phyloP scores from a whole-genome alignment of 2,797 vertebrate genomes.

The Garrulus glandarius region DNA sequence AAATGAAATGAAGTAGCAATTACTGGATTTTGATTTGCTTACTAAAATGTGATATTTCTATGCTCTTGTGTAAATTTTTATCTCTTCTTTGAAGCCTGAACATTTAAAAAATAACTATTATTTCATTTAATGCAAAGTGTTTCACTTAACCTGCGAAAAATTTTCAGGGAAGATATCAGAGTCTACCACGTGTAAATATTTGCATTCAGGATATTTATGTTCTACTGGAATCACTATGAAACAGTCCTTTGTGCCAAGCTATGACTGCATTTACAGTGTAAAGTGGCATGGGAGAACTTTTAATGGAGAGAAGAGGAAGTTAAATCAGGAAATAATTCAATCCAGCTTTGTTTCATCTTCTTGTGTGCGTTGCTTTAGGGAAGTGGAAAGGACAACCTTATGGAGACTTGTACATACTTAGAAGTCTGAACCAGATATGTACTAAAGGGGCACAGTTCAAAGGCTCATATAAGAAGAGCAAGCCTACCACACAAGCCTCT shows the following conservation, averaged over 20 bases:
- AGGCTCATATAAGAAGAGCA: background rate
- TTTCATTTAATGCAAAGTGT: background rate
- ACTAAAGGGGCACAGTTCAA: background rate
- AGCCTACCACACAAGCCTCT: background rate
- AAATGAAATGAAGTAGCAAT: background rate
- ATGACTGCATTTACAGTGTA: background rate
- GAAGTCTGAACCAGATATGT: background rate
- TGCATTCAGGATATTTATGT: background rate
- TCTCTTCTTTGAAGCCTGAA: background rate
- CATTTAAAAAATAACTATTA: background rate
- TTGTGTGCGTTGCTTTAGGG: background rate
- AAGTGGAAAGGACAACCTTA: background rate
- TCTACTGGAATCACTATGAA: background rate
- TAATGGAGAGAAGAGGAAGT: background rate
- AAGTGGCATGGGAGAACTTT: background rate
- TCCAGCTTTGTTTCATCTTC: background rate
- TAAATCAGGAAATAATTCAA: background rate
- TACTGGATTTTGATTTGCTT: background rate
- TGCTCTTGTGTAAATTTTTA: background rate
- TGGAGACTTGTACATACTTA: background rate
- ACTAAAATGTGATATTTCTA: background rate
- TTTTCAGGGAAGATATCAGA: background rate
- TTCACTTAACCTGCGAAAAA: background rate
- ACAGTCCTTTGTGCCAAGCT: background rate
- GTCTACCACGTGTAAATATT: background rate